Evolutionary conservation across 2,888 invertebrate genomes (phyloP).

Genomic region (Clepsis dumicolana): DNA sequence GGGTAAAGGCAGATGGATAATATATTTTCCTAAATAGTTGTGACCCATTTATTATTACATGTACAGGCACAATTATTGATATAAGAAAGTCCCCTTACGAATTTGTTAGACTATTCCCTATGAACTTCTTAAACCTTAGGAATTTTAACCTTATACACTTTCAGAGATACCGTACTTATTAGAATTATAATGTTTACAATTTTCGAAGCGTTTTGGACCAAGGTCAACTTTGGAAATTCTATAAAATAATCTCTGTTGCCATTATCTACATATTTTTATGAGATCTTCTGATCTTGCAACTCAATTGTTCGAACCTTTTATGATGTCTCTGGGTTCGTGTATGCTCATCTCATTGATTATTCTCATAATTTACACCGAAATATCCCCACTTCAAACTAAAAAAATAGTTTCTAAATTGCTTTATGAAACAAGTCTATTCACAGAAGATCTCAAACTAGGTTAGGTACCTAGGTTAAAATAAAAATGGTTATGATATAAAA

Average conservation of each 20-base stretch:
- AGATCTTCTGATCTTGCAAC: conserved; percentile 6
- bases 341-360: background rate
- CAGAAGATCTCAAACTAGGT: conserved; percentile 21
- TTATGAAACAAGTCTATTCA: background rate
- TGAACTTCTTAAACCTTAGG: conserved; percentile 20
- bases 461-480: conserved; percentile 3
- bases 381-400: no score
- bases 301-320: background rate
- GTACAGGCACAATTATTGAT: background rate
- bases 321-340: background rate
- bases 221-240: conserved; percentile 27
- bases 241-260: conserved; percentile 23
- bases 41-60: background rate
- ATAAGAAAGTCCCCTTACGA: conserved; percentile 23
- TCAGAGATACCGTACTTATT: conserved; percentile 2
- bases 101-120: conserved; percentile 37
- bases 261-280: conserved; percentile 24
- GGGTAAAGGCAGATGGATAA: background rate
- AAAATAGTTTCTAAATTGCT: no score
- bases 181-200: conserved; percentile 32
- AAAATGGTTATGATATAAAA: conserved; percentile 12
- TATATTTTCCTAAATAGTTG: background rate
- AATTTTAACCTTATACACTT: conserved; percentile 35
- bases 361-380: background rate
- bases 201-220: conserved; percentile 38